Percentiles rank a stretch among this genome's conserved stretches.
phyloP scores from a whole-genome alignment of 2,888 invertebrate species.

The Cyclophora punctaria region DNA sequence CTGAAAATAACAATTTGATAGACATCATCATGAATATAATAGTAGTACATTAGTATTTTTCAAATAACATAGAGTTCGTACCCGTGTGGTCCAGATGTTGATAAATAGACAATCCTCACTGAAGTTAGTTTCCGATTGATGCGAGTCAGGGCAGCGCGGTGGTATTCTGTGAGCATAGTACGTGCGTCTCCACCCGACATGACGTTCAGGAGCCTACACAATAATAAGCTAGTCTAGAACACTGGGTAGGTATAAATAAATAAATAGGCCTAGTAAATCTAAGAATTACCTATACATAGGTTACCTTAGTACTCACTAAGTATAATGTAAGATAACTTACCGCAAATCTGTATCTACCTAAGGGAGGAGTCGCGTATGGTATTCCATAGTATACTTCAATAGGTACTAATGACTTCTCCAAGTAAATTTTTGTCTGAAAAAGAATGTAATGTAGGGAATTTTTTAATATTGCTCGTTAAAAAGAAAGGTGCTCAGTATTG shows the following conservation, averaged over 20 bases:
- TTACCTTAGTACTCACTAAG: too few species aligned
- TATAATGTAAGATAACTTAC: constrained; percentile 48
- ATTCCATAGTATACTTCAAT: constrained; percentile 84
- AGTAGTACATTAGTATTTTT: too few species aligned
- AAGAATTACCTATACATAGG: too few species aligned
- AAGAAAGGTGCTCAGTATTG: neutral
- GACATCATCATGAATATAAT: neutral
- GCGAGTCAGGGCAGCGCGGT: constrained; percentile 80
- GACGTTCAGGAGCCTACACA: constrained; percentile 79
- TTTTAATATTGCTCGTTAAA: neutral
- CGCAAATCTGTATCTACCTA: constrained; percentile 83
- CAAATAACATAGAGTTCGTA: constrained; percentile 28
- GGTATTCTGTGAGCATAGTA: constrained; percentile 81
- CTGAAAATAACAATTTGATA: constrained; percentile 37
- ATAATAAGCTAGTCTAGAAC: neutral
- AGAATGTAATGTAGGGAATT: neutral
- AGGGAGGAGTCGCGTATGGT: constrained; percentile 87
- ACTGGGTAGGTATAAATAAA: neutral
- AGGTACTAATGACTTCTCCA: constrained; percentile 75
- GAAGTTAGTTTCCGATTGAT: constrained; percentile 30
- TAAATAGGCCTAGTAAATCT: too few species aligned
- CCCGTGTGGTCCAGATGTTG: constrained; percentile 92
- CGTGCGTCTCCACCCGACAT: constrained; percentile 82
- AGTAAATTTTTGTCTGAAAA: constrained; percentile 79
- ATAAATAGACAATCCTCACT: constrained; percentile 92